Conservation (phyloP, 2,888 invertebrate species). For the Palloptera scutellata region DNA sequence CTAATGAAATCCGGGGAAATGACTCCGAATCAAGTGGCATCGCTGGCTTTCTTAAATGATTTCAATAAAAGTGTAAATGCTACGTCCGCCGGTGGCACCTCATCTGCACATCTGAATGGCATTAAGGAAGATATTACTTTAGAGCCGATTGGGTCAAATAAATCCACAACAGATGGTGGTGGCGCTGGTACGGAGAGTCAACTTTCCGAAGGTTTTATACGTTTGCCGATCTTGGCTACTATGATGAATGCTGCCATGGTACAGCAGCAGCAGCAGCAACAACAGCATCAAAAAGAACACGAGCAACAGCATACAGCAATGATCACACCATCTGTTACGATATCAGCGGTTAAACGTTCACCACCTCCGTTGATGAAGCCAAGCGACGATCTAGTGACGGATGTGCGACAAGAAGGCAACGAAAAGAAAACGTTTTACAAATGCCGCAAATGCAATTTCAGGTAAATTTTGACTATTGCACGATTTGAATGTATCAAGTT, state of each 20-base stretch:
- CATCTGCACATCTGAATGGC: slow-evolving; percentile 43
- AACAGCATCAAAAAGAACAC: slow-evolving; percentile 47
- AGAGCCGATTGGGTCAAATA: slow-evolving; percentile 47
- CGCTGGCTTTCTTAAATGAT: slow-evolving; percentile 67
- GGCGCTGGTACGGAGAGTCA: slow-evolving; percentile 41
- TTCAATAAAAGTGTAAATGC: slow-evolving; percentile 59
- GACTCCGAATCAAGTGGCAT: slow-evolving; percentile 65
- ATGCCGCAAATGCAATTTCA: slow-evolving; percentile 89
- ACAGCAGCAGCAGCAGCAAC: slow-evolving; percentile 53
- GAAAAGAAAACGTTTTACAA: slow-evolving; percentile 83
- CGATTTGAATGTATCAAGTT: too few species aligned
- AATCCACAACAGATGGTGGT: slow-evolving; percentile 37
- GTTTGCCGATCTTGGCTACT: slow-evolving; percentile 54
- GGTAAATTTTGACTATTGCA: slow-evolving; percentile 65
- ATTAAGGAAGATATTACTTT: slow-evolving; percentile 56
- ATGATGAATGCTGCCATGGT: slow-evolving; percentile 60
- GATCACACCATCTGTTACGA: slow-evolving; percentile 59
- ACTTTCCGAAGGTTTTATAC: slow-evolving; percentile 47
- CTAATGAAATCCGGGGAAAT: slow-evolving; percentile 64
- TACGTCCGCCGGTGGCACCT: slow-evolving; percentile 12
- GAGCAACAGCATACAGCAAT: slow-evolving; percentile 50
- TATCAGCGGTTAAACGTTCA: slow-evolving; percentile 58
- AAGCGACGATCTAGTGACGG: slow-evolving; percentile 68
- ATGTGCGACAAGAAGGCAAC: slow-evolving; percentile 63
- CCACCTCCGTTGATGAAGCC: slow-evolving; percentile 69